Percentiles rank a stretch among this genome's conserved stretches.
Conservation (phyloP, 2,113 vertebrate species). For the Dicaeum eximium region DNA sequence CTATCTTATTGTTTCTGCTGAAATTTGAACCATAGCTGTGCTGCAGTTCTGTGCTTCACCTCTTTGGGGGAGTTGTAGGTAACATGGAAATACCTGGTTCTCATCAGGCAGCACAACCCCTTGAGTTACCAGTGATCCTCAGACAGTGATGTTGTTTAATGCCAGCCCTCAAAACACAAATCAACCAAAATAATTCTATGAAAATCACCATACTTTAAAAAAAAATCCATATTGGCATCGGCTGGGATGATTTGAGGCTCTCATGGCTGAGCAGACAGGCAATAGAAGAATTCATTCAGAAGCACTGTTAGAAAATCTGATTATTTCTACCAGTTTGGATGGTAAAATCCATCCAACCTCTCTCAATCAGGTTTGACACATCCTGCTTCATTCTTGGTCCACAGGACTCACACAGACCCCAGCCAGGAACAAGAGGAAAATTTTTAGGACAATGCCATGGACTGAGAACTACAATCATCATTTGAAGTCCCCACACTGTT, state of each 20-base stretch:
- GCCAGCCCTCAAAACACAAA: neutral
- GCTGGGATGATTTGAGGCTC: neutral
- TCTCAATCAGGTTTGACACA: neutral
- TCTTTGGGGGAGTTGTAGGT: neutral
- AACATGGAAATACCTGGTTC: conserved; percentile 10
- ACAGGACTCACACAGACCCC: neutral
- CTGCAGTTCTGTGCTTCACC: neutral
- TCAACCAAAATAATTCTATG: neutral
- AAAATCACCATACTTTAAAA: neutral
- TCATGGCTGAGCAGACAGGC: neutral
- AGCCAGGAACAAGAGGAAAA: neutral
- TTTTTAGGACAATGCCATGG: neutral
- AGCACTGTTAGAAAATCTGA: neutral
- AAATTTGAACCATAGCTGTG: neutral
- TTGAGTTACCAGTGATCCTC: conserved; percentile 13
- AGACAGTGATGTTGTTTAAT: neutral
- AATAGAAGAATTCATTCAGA: neutral
- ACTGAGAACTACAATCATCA: neutral
- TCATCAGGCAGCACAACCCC: neutral
- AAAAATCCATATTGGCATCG: neutral
- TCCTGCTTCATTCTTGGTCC: neutral
- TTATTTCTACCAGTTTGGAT: neutral
- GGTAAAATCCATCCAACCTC: neutral
- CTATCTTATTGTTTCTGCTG: neutral
- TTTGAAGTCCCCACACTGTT: neutral